Evolutionary conservation across 2,113 vertebrate genomes (phyloP).

Genomic region (Scartelaos histophorus): DNA sequence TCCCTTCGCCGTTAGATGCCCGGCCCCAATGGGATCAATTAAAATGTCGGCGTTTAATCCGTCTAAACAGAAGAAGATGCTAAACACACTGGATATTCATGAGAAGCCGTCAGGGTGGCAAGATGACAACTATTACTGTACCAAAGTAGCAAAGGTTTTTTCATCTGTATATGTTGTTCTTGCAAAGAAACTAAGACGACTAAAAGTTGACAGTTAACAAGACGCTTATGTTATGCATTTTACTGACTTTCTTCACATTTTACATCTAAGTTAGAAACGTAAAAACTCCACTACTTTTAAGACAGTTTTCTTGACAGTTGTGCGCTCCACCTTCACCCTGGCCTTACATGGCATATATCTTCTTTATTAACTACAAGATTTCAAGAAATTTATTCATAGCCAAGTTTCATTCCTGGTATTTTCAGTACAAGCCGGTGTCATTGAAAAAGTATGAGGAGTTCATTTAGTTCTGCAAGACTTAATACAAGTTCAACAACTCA

Average conservation of each 20-base stretch:
- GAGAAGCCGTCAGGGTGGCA: conserved; percentile 31
- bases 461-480: conserved; percentile 28
- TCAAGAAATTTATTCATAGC: conserved; percentile 14
- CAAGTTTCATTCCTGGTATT: conserved; percentile 18
- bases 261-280: neutral
- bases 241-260: neutral
- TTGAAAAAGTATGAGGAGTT: conserved; percentile 17
- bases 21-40: conserved; percentile 78
- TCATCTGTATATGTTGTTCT: conserved; percentile 3
- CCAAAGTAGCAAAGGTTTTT: conserved; percentile 8
- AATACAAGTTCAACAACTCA: neutral
- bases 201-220: neutral
- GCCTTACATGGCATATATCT: neutral
- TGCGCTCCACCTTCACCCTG: conserved; percentile 20
- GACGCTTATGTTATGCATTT: neutral
- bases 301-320: neutral
- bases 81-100: conserved; percentile 49
- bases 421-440: conserved; percentile 28
- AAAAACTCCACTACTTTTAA: neutral
- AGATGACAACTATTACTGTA: conserved; percentile 4
- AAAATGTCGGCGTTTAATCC: conserved; percentile 74
- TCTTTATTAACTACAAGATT: conserved; percentile 7
- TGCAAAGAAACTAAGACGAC: conserved; percentile 8
- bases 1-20: conserved; percentile 51
- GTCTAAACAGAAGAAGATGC: conserved; percentile 29